A percentile compares a stretch with the other conserved stretches of the same genome.
Evolutionary conservation across 2,797 vertebrate genomes (phyloP).

Genomic region (Bradypus variegatus): DNA sequence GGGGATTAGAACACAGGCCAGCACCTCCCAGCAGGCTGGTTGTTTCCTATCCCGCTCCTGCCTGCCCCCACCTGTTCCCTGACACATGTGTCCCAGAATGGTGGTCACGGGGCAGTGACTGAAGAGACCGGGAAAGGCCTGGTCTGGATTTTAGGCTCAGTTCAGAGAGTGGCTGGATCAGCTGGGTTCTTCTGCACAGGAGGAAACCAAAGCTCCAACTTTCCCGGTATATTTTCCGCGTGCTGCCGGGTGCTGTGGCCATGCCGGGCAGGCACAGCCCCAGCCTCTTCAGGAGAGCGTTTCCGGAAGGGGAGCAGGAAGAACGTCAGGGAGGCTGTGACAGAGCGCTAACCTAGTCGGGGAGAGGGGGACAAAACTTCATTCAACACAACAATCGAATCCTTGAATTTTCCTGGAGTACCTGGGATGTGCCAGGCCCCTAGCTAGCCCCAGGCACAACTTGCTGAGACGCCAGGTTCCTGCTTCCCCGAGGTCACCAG

Average conservation of each 20-base stretch:
- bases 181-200: not conserved
- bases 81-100: not conserved
- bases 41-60: not conserved
- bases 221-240: fast-evolving
- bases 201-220: not conserved
- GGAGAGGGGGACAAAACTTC: not conserved
- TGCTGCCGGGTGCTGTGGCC: not conserved
- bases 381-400: no score
- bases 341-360: not conserved
- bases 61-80: not conserved
- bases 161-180: not conserved
- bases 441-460: not conserved
- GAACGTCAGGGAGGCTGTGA: not conserved
- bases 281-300: fast-evolving
- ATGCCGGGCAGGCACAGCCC: not conserved
- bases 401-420: fast-evolving
- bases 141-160: not conserved
- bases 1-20: not conserved
- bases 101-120: not conserved
- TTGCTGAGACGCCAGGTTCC: not conserved
- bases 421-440: not conserved
- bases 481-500: not conserved
- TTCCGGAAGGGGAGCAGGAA: fast-evolving
- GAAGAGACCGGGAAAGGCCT: not conserved
- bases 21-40: not conserved